Conservation (phyloP, 2,113 vertebrate genomes). For the Xenotilapia leptura region DNA sequence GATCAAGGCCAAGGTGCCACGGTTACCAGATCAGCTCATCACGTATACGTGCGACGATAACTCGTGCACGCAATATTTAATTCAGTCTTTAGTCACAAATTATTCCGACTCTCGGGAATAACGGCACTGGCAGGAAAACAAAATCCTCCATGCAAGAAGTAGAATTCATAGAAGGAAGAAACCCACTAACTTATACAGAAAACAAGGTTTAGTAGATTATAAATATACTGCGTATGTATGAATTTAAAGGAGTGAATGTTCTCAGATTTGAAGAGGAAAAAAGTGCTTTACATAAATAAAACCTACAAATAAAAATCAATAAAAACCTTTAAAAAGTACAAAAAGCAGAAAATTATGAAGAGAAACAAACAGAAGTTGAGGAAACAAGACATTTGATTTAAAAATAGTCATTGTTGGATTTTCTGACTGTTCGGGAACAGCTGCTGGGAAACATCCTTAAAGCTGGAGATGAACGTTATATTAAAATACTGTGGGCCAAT, state of each 20-base stretch:
- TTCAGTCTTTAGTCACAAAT: not conserved
- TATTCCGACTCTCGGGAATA: not conserved
- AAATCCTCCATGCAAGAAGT: not conserved
- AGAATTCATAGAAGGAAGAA: not conserved
- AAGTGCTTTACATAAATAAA: not conserved
- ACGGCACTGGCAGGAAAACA: not conserved
- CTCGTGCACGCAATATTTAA: rapidly evolving
- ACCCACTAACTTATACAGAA: not conserved
- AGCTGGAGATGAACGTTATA: not conserved
- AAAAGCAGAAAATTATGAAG: rapidly evolving
- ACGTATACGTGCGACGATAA: not conserved
- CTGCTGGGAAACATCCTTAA: not conserved
- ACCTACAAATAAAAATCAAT: not conserved
- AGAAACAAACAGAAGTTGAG: not conserved
- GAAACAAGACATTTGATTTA: not conserved
- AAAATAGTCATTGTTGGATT: not conserved
- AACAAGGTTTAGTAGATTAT: not conserved
- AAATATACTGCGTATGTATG: not conserved
- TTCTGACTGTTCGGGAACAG: not conserved
- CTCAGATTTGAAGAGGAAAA: not conserved
- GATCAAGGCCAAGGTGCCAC: slow-evolving; percentile 87
- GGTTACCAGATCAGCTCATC: not conserved
- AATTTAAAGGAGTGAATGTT: not conserved
- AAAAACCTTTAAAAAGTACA: not conserved
- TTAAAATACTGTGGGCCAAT: not conserved